These are phyloP conservation scores for Oithona nana DNA, from an alignment of 2,888 invertebrate species.

Conservation along the genomic window DNA sequence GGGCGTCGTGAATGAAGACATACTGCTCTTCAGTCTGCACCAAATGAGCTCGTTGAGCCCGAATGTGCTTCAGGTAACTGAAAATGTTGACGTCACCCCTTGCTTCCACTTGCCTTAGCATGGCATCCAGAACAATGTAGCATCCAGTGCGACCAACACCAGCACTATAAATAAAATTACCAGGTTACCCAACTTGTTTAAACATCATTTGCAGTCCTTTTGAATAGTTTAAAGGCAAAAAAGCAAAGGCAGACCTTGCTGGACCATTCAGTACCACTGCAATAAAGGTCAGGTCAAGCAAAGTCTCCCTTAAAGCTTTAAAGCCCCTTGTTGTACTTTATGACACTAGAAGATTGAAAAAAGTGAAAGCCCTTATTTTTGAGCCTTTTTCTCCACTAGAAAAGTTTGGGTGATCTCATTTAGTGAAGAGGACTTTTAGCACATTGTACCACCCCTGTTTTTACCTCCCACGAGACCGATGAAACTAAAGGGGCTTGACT, in stretches of 20 bases:
- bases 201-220: too few relatives aligned
- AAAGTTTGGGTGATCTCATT: not conserved
- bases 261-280: too few relatives aligned
- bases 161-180: slow-evolving; percentile 44
- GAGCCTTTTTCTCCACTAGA: not conserved
- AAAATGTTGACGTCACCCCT: slow-evolving; percentile 70
- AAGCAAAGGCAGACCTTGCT: too few relatives aligned
- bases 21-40: slow-evolving; percentile 98
- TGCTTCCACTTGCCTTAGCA: slow-evolving; percentile 70
- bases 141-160: slow-evolving; percentile 93
- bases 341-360: too few relatives aligned
- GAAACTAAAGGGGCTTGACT: not conserved
- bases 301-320: too few relatives aligned
- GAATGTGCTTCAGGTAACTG: slow-evolving; percentile 79
- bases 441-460: not conserved
- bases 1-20: slow-evolving; percentile 88
- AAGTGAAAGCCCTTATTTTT: not conserved
- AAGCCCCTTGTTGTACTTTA: too few relatives aligned
- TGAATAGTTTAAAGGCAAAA: too few relatives aligned
- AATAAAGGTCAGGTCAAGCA: too few relatives aligned
- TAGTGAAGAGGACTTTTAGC: not conserved
- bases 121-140: slow-evolving; percentile 84
- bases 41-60: slow-evolving; percentile 66
- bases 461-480: not conserved
- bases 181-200: too few relatives aligned